Base-by-base conservation (phyloP, 1,140 invertebrate genomes). In the Papilio machaon region DNA sequence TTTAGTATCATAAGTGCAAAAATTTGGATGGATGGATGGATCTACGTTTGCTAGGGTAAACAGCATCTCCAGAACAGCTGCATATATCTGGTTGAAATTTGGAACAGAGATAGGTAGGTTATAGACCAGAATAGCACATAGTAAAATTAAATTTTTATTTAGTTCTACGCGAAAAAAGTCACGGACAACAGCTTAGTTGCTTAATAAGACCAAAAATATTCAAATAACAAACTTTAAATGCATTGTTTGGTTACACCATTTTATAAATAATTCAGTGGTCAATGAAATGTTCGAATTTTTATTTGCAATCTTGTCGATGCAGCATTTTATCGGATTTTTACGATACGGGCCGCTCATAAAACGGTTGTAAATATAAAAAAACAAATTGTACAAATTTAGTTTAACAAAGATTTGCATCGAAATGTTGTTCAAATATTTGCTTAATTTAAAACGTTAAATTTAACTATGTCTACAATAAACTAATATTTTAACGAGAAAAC, bases 181-280 rank as follows among this genome's bases (percentile, higher is more conserved):
- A 9, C 38, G 1, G 2, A 7, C 38, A 7, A 43, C 4, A 43
- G 38, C 38, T 43, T 43, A 43, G 38, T 43, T 43, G 1, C 38
- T 43, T 43, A 2, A 43, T 43, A 30, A 30, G 23, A 10, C 19
- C n/a, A 13, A 64, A 64, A 23, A 64, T 64, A 64, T 64, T 64
- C 19, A 64, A 64, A 64, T 13, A 64, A n/a, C 54, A 64, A 64
- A 30, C 23, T 64, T 13, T 30, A 64, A 30, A 64, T 64, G 60
- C 60, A 64, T 64, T 30, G 60, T 64, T 64, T 64, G 8, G 23
- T 64, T 64, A 64, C 19, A 23, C 19, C 73, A 46, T 23, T 49
- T 15, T 74, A 54, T 76, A 54, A 76, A 76, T 76, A 23, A 52
- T 76, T 76, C 74, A 49, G 74, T 52, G 74, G 74, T 52, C 47